phyloP scores from a whole-genome alignment of 2,888 invertebrate species.

The Sialis lutaria region DNA sequence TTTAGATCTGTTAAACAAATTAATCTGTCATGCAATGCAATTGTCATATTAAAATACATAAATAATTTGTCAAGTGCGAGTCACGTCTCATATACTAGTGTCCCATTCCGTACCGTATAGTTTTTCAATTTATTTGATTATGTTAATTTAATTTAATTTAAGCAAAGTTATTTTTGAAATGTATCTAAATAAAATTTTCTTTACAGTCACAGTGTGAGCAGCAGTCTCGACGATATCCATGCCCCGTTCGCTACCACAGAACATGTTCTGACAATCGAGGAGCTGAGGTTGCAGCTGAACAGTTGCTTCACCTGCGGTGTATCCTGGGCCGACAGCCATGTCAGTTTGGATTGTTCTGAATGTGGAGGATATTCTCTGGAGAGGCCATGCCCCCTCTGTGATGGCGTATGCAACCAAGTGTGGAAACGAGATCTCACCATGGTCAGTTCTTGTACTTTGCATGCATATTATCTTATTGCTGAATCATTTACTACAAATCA shows the following conservation, averaged over 20 bases:
- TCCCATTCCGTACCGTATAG: too few relatives aligned
- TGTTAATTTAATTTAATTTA: too few relatives aligned
- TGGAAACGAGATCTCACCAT: slow-evolving; percentile 65
- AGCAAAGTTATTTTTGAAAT: too few relatives aligned
- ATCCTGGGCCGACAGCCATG: slow-evolving; percentile 62
- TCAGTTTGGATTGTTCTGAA: slow-evolving; percentile 59
- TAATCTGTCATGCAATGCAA: too few relatives aligned
- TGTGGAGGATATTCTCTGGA: slow-evolving; percentile 63
- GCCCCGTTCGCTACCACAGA: slow-evolving; percentile 17
- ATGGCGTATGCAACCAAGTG: slow-evolving; percentile 48
- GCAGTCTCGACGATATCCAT: slow-evolving; percentile 23
- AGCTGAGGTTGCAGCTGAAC: slow-evolving; percentile 48
- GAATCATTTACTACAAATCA: background rate
- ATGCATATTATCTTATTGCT: background rate
- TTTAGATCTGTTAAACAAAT: too few relatives aligned
- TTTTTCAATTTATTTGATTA: too few relatives aligned
- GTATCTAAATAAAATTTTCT: too few relatives aligned
- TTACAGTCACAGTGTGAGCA: slow-evolving; percentile 15
- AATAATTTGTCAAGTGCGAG: too few relatives aligned
- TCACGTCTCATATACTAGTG: too few relatives aligned
- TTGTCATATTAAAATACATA: too few relatives aligned
- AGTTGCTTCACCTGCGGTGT: slow-evolving; percentile 67
- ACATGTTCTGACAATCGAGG: slow-evolving; percentile 49
- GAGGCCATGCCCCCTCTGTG: slow-evolving; percentile 59
- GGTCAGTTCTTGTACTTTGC: slow-evolving; percentile 30